Percentiles rank a stretch among this genome's conserved stretches.
These are phyloP conservation scores for Sylvilagus floridanus DNA, from an alignment of 2,797 vertebrate species.

Conservation along the genomic window DNA sequence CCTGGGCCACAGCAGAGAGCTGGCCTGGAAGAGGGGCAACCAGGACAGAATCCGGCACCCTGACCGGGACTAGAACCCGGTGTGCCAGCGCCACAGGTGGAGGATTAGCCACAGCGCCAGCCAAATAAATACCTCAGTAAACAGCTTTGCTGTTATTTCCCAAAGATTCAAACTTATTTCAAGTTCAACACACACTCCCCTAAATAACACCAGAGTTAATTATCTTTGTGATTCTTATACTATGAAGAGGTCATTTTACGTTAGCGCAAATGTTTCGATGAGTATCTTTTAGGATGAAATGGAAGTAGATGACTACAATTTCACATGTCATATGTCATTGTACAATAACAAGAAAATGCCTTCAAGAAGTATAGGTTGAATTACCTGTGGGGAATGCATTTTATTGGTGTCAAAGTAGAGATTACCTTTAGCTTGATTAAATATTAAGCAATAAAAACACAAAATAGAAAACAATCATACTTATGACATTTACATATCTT, in stretches of 20 bases:
- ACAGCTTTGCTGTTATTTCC: neutral
- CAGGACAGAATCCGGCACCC: no score
- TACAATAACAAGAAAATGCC: neutral
- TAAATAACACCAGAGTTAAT: neutral
- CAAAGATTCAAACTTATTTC: constrained; percentile 12
- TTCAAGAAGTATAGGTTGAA: neutral
- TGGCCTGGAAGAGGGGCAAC: no score
- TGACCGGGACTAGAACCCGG: no score
- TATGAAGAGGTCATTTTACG: neutral
- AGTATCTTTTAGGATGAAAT: neutral
- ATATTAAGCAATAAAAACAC: constrained; percentile 41
- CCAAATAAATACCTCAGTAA: constrained; percentile 17
- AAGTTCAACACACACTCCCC: neutral
- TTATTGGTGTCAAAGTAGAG: constrained; percentile 19
- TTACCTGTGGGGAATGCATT: neutral
- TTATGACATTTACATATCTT: neutral
- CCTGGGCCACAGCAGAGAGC: no score
- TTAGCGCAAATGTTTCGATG: neutral
- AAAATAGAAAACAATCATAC: constrained; percentile 7
- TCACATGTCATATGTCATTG: neutral
- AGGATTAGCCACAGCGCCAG: no score
- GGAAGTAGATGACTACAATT: neutral
- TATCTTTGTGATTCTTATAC: neutral
- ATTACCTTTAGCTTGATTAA: constrained; percentile 44
- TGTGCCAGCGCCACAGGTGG: no score